These are phyloP conservation scores for Rhagologus leucostigma DNA, from an alignment of 2,113 vertebrate species.

Conservation along the genomic window DNA sequence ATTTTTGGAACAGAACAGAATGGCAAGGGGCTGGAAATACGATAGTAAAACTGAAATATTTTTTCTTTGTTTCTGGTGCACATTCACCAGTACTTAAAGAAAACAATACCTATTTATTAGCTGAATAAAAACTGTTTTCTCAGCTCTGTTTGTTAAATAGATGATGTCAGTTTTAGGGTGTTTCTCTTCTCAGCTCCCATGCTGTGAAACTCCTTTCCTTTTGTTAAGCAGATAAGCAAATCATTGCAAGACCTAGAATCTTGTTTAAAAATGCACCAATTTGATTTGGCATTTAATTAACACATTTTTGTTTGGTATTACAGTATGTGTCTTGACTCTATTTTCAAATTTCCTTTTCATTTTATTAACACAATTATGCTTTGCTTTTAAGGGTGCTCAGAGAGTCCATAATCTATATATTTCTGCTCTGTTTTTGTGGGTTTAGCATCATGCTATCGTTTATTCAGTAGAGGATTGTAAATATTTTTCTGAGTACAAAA, in stretches of 20 bases:
- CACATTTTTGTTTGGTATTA: constrained; percentile 41
- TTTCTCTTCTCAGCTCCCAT: constrained; percentile 21
- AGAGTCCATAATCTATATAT: background rate
- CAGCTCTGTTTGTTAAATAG: background rate
- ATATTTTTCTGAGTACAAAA: constrained; percentile 19
- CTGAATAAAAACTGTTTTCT: constrained; percentile 2
- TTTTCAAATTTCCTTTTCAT: constrained; percentile 2
- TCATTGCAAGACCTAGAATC: constrained; percentile 42
- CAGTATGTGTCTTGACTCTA: background rate
- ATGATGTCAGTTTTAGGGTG: background rate
- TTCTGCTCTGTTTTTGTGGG: background rate
- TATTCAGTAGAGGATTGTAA: background rate
- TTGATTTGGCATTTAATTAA: constrained; percentile 57
- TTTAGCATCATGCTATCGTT: background rate
- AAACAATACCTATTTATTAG: constrained; percentile 35
- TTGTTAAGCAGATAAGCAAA: constrained; percentile 63
- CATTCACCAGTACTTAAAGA: background rate
- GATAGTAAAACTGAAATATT: constrained; percentile 19
- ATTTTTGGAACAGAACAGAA: constrained; percentile 45
- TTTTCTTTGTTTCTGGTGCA: background rate
- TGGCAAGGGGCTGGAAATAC: constrained; percentile 11
- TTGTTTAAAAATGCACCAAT: constrained; percentile 18
- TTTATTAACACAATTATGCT: background rate
- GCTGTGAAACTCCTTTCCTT: constrained; percentile 44
- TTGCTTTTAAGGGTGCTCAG: background rate